These are phyloP conservation scores for Eueides isabella DNA, from an alignment of 1,140 invertebrate genomes.

Conservation along the genomic window DNA sequence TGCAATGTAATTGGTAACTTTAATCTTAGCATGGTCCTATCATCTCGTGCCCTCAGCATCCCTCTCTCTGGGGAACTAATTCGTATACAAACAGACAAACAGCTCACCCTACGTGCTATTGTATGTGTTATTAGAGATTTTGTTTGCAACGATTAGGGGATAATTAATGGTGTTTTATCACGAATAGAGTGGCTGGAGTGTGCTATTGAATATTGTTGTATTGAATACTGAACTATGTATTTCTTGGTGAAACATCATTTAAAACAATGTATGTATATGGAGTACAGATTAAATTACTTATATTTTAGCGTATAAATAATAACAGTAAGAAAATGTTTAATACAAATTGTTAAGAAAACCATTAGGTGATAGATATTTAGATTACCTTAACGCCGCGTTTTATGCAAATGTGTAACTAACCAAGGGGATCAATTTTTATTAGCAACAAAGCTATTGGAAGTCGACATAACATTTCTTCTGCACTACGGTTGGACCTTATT, in stretches of 20 bases:
- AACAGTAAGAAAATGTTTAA: too few species aligned
- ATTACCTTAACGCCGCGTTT: too few species aligned
- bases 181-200: not conserved
- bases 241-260: not conserved
- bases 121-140: constrained; percentile 8
- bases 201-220: not conserved
- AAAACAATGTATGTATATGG: too few species aligned
- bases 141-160: constrained; percentile 23
- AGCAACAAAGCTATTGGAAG: too few species aligned
- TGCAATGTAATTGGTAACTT: not conserved
- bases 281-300: too few species aligned
- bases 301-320: too few species aligned
- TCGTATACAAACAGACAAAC: constrained; percentile 4
- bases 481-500: too few species aligned
- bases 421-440: too few species aligned
- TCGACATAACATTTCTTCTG: too few species aligned
- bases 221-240: not conserved
- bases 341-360: too few species aligned
- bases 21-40: constrained; percentile 13
- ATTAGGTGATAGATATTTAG: too few species aligned
- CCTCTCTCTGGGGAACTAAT: constrained; percentile 13
- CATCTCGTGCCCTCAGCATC: constrained; percentile 7
- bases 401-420: too few species aligned
- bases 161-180: constrained; percentile 16
- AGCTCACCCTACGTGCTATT: constrained; percentile 2